Evolutionary conservation across 2,797 vertebrate genomes (phyloP).

Genomic region (Sebastes iracundus): DNA sequence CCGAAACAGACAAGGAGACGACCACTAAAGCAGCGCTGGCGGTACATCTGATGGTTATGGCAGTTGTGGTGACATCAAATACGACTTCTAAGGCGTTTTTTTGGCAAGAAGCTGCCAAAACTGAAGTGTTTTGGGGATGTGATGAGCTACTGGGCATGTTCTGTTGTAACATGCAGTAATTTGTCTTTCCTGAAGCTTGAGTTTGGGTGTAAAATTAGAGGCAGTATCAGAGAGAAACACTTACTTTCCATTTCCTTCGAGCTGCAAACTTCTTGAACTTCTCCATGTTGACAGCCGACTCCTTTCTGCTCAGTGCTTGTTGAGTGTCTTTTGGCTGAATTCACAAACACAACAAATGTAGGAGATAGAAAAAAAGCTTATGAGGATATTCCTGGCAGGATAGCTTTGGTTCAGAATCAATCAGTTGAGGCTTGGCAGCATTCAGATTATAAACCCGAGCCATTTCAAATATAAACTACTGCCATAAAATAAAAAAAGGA

Average conservation of each 20-base stretch:
- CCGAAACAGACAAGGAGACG: constrained; percentile 25
- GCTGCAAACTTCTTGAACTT: constrained; percentile 99
- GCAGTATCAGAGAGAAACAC: neutral
- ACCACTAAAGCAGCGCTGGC: neutral
- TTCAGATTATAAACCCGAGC: neutral
- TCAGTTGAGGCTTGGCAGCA: neutral
- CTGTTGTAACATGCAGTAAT: neutral
- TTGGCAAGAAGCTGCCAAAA: neutral
- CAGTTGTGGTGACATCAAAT: neutral
- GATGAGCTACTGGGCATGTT: neutral
- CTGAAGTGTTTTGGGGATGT: neutral
- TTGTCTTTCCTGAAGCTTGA: neutral
- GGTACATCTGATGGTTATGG: neutral
- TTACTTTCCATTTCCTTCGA: constrained; percentile 97
- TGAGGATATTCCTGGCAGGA: neutral
- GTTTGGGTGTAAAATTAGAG: neutral
- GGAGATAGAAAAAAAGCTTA: neutral
- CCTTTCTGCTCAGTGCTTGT: constrained; percentile 96
- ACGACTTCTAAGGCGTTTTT: neutral
- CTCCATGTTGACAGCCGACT: constrained; percentile 99
- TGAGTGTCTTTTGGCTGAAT: constrained; percentile 95
- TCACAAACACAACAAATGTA: constrained; percentile 43
- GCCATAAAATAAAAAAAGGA: neutral
- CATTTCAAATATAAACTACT: neutral
- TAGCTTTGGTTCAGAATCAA: neutral